Evolutionary conservation across 2,888 invertebrate species (phyloP).

Genomic region (Frankliniella fusca): DNA sequence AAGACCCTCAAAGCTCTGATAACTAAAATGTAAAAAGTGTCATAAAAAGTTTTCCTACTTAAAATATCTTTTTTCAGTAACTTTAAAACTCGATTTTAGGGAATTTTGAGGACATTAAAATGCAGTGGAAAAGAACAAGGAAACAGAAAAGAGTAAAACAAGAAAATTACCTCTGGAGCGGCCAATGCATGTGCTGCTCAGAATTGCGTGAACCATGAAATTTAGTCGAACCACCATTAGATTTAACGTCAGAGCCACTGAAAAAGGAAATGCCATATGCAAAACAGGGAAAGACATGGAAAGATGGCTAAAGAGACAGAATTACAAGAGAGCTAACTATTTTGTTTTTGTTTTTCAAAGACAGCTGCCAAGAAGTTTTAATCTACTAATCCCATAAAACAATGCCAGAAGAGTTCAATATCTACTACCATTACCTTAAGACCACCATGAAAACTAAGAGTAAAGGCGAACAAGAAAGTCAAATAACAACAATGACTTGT

Average conservation of each 20-base stretch:
- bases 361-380: no score
- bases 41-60: no score
- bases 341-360: no score
- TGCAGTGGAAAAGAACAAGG: slow-evolving; percentile 15
- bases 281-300: slow-evolving; percentile 19
- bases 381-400: no score
- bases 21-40: no score
- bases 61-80: neutral
- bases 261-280: slow-evolving; percentile 25
- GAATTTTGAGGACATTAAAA: neutral
- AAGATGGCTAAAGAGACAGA: neutral
- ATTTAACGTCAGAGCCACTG: slow-evolving; percentile 24
- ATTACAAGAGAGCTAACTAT: slow-evolving; percentile 19
- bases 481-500: no score
- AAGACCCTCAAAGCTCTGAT: no score
- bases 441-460: no score
- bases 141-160: slow-evolving; percentile 1
- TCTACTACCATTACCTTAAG: no score
- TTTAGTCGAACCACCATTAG: slow-evolving; percentile 24
- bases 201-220: slow-evolving; percentile 16
- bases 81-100: neutral
- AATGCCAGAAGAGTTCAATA: no score
- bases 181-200: slow-evolving; percentile 23
- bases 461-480: no score
- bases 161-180: slow-evolving; percentile 10